Evolutionary conservation across 2,888 invertebrate genomes (phyloP).

Genomic region (Cerastoderma edule): DNA sequence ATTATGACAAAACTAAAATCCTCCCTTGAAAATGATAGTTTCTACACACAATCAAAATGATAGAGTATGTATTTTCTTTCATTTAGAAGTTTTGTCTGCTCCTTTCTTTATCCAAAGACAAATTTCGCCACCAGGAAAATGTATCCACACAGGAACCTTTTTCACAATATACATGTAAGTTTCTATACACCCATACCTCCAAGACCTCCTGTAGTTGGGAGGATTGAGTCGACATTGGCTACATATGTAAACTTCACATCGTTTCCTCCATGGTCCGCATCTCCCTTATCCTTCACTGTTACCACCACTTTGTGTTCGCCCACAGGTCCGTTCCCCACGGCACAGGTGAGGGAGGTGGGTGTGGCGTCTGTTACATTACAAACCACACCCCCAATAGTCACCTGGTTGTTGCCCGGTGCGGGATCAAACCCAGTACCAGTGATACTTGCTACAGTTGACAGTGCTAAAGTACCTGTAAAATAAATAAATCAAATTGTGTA

Average conservation of each 20-base stretch:
- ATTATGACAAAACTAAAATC: too few relatives aligned
- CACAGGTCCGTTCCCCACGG: slow-evolving; percentile 63
- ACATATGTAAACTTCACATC: slow-evolving; percentile 51
- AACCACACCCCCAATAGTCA: slow-evolving; percentile 68
- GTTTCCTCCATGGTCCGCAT: slow-evolving; percentile 36
- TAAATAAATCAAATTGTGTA: too few relatives aligned
- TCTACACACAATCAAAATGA: too few relatives aligned
- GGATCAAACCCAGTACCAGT: slow-evolving; percentile 73
- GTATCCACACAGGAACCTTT: too few relatives aligned
- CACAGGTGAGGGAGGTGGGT: slow-evolving; percentile 64
- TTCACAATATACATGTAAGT: too few relatives aligned
- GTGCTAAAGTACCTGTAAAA: slow-evolving; percentile 38
- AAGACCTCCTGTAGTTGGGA: slow-evolving; percentile 58
- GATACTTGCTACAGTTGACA: slow-evolving; percentile 53
- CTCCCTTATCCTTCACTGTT: slow-evolving; percentile 57
- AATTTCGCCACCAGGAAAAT: too few relatives aligned
- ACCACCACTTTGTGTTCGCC: slow-evolving; percentile 58
- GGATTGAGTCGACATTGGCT: slow-evolving; percentile 38
- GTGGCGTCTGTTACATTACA: slow-evolving; percentile 67
- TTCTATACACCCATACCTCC: slow-evolving; percentile 56
- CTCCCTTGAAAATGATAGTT: too few relatives aligned
- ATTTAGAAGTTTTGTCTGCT: too few relatives aligned
- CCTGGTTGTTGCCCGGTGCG: slow-evolving; percentile 56
- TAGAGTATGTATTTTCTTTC: too few relatives aligned
- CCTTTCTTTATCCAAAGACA: too few relatives aligned